Conservation (phyloP, 1,140 invertebrate species). For the Drosophila melanogaster region DNA sequence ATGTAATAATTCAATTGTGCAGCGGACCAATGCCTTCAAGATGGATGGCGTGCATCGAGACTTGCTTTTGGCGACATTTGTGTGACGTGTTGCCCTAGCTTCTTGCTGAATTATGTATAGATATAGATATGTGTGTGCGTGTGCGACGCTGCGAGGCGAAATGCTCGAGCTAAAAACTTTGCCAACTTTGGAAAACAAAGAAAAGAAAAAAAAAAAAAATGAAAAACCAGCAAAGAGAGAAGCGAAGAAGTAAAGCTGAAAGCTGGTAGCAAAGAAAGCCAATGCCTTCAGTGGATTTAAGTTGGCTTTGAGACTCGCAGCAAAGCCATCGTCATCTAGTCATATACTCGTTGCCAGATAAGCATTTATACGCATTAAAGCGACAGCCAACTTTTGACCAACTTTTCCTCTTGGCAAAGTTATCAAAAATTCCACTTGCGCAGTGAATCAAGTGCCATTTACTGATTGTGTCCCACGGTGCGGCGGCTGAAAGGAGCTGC, state of each 20-base stretch:
- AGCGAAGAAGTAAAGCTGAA: constrained; percentile 21
- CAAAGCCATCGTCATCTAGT: constrained; percentile 54
- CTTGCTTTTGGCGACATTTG: constrained; percentile 77
- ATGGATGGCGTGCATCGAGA: constrained; percentile 82
- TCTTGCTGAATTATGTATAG: constrained; percentile 73
- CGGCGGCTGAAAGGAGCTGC: constrained; percentile 41
- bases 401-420: constrained; percentile 72
- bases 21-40: constrained; percentile 40
- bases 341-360: constrained; percentile 60
- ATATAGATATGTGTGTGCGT: constrained; percentile 19
- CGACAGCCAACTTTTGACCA: constrained; percentile 77
- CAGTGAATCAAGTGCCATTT: constrained; percentile 83
- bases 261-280: constrained; percentile 41
- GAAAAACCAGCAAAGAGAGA: not conserved
- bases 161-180: constrained; percentile 77
- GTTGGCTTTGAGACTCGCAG: constrained; percentile 61
- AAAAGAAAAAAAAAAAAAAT: constrained; percentile 22
- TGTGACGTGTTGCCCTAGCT: constrained; percentile 66
- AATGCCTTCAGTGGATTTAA: constrained; percentile 77
- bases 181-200: constrained; percentile 57
- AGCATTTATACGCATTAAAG: constrained; percentile 82
- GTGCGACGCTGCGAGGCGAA: constrained; percentile 63
- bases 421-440: constrained; percentile 83
- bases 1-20: constrained; percentile 84
- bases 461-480: constrained; percentile 71